Evolutionary conservation across 92 coral and sea anemone genomes (phyloP).

Genomic region (Pocillopora grandis): DNA sequence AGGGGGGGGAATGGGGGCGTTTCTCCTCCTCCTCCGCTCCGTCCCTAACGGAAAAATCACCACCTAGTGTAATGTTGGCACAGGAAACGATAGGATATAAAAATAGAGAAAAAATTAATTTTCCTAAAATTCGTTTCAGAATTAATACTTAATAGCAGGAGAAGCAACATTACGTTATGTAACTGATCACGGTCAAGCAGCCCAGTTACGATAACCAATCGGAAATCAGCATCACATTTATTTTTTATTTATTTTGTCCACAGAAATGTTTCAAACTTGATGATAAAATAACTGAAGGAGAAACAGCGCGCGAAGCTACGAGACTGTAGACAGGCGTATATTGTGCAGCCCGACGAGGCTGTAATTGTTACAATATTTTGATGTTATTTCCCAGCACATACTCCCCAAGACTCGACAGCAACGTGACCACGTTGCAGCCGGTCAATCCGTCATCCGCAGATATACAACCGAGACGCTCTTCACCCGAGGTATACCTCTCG

Average conservation of each 20-base stretch:
- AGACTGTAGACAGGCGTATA: neutral
- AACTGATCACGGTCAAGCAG: neutral
- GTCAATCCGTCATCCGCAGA: neutral
- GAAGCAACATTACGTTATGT: too few species aligned
- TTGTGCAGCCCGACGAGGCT: neutral
- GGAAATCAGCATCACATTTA: neutral
- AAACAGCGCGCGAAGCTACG: neutral
- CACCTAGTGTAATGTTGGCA: neutral
- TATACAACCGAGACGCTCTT: slow-evolving; percentile 7
- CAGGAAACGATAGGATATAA: neutral
- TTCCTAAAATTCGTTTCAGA: neutral
- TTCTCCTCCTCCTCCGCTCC: too few species aligned
- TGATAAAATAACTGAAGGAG: neutral
- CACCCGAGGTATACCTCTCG: slow-evolving; percentile 19
- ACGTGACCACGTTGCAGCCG: neutral
- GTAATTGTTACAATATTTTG: neutral
- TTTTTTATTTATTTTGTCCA: neutral
- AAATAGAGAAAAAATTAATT: neutral
- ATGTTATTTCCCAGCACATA: neutral
- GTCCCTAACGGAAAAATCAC: neutral
- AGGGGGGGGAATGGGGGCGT: too few species aligned
- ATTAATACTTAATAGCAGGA: neutral
- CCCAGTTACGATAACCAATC: too few species aligned
- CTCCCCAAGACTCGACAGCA: neutral
- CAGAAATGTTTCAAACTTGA: neutral